Evolutionary conservation across 2,888 invertebrate genomes (phyloP).

Genomic region (Tenodera sinensis): DNA sequence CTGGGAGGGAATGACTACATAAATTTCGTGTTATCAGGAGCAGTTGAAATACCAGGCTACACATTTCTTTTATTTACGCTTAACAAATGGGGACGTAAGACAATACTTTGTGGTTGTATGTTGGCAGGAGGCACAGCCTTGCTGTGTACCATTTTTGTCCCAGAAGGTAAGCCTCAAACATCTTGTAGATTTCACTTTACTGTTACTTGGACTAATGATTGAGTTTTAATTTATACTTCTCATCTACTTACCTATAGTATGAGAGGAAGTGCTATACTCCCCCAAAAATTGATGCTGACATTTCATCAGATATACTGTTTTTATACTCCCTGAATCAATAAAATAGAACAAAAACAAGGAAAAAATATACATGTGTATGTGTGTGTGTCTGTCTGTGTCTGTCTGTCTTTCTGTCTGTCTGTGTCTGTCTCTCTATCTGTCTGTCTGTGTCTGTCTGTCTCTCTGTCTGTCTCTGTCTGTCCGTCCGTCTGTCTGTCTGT

Average conservation of each 20-base stretch:
- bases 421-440: too few species aligned
- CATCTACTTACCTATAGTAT: neutral
- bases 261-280: neutral
- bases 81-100: conserved; percentile 66
- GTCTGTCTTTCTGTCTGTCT: too few species aligned
- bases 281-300: too few species aligned
- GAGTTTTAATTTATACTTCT: neutral
- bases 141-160: conserved; percentile 56
- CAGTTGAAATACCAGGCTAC: conserved; percentile 75
- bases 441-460: too few species aligned
- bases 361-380: too few species aligned
- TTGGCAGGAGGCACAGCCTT: conserved; percentile 58
- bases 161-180: conserved; percentile 46
- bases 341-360: too few species aligned
- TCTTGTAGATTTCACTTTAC: neutral
- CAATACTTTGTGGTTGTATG: conserved; percentile 66
- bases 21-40: conserved; percentile 70
- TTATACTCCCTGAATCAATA: too few species aligned
- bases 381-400: too few species aligned
- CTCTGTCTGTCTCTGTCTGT: too few species aligned
- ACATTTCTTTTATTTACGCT: conserved; percentile 61
- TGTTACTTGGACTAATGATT: neutral
- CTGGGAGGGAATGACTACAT: conserved; percentile 67
- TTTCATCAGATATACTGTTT: too few species aligned
- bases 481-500: too few species aligned